phyloP scores from a whole-genome alignment of 2,888 invertebrate species.

The Calliscelio sp. region DNA sequence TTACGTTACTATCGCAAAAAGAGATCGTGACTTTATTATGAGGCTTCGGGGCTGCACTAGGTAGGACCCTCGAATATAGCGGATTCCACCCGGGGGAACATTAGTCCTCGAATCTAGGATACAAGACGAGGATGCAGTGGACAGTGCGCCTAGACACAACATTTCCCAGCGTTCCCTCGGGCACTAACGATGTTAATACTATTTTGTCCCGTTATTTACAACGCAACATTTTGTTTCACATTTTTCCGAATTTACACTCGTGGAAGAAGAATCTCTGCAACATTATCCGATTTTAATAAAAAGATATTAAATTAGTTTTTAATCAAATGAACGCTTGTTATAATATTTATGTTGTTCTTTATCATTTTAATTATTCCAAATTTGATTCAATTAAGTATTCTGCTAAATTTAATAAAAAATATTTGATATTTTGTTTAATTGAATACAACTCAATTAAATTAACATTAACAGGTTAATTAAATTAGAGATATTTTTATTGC shows the following conservation, averaged over 20 bases:
- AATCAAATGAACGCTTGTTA: too few species aligned
- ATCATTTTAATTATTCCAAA: too few species aligned
- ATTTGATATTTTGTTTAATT: too few species aligned
- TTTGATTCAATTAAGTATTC: too few species aligned
- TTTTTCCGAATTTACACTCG: not conserved
- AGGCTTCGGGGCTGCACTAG: constrained; percentile 72
- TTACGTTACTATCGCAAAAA: constrained; percentile 78
- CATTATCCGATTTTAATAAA: too few species aligned
- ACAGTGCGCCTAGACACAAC: constrained; percentile 65
- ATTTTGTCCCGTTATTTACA: constrained; percentile 35
- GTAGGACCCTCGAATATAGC: constrained; percentile 69
- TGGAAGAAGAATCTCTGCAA: too few species aligned
- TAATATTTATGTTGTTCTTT: too few species aligned
- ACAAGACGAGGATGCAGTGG: constrained; percentile 65
- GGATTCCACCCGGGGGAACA: constrained; percentile 81
- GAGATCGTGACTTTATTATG: constrained; percentile 82
- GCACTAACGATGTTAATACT: constrained; percentile 39
- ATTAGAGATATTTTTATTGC: too few species aligned
- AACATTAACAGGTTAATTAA: too few species aligned
- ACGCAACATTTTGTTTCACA: not conserved
- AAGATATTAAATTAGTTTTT: too few species aligned
- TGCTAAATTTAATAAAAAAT: too few species aligned
- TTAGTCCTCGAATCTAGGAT: constrained; percentile 81
- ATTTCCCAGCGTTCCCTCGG: constrained; percentile 52
- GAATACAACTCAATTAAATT: too few species aligned